Conservation (phyloP, 2,113 vertebrate species). For the Camelus dromedarius region DNA sequence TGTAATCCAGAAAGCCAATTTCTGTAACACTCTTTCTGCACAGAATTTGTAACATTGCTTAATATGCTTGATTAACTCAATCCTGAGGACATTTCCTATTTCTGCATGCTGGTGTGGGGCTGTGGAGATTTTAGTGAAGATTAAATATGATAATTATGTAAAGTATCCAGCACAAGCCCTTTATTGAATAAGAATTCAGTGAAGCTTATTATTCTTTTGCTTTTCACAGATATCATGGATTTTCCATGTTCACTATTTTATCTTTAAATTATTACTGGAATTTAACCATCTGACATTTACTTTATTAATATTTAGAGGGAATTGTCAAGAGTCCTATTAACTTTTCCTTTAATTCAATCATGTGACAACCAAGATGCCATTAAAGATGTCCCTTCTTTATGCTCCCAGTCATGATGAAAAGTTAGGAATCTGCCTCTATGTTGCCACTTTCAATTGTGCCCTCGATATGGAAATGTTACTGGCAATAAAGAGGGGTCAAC, state of each 20-base stretch:
- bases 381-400: neutral
- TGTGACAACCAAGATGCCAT: neutral
- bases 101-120: neutral
- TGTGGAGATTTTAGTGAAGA: neutral
- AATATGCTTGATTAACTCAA: neutral
- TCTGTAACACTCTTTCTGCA: neutral
- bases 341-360: neutral
- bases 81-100: neutral
- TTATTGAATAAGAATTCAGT: slow-evolving; percentile 28
- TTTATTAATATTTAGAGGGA: slow-evolving; percentile 54
- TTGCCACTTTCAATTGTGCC: neutral
- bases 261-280: neutral
- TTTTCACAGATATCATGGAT: neutral
- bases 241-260: slow-evolving; percentile 41
- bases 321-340: neutral
- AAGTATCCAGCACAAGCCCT: neutral
- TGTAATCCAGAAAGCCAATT: neutral
- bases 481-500: neutral
- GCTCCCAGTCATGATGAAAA: fast-evolving
- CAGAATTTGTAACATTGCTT: neutral
- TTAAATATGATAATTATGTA: slow-evolving; percentile 15
- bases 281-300: slow-evolving; percentile 21
- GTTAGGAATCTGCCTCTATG: neutral
- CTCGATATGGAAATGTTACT: neutral
- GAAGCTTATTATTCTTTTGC: slow-evolving; percentile 41